Base-by-base conservation (phyloP, 2,113 vertebrate species). In the Podarcis cretensis region DNA sequence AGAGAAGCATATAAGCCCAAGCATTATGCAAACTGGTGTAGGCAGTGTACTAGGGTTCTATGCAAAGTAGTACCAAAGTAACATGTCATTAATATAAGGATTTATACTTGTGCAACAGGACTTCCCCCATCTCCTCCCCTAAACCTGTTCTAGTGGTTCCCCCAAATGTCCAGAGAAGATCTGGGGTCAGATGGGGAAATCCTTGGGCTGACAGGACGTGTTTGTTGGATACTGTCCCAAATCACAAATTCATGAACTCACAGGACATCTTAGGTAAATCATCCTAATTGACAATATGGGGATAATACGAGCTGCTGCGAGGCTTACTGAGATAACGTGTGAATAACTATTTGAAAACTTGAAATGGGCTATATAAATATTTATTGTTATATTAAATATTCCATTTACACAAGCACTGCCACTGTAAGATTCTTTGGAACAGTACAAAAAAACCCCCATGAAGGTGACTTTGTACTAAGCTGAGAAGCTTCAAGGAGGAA, bases 391-490 rank as follows among this genome's bases (percentile, higher is more conserved):
- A 57, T 69, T 79, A 0, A 83, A 14, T 78, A 81, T 85, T 91
- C 1, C 0, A 88, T 92, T 92, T 90, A 91, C 43, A 73, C 79
- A 86, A 37, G 54, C 54, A 93, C 79, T 78, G 71, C 89, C 20
- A 80, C 75, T 43, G 85, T 59, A 81, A 79, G 0, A 10, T 32
- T 3, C 0, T 83, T 81, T 37, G 66, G 77, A 94, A 90, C 0
- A 0, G 14, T 84, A 71, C 9, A 75, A 37, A 85, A 18, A 1
- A 48, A 85, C 59, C 1, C 0, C 48, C 27, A 71, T 21, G 89
- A 89, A 92, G 66, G 78, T 74, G 27, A 81, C 68, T 87, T 84
- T 75, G 65, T 21, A 84, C 9, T 43, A 63, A 37, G 78, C 40
- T 0, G 40, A 54, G 20, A 82, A 87, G 63, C 21, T 78, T 90